phyloP scores from a whole-genome alignment of 2,113 vertebrate genomes.

The Psammodynastes pulverulentus region DNA sequence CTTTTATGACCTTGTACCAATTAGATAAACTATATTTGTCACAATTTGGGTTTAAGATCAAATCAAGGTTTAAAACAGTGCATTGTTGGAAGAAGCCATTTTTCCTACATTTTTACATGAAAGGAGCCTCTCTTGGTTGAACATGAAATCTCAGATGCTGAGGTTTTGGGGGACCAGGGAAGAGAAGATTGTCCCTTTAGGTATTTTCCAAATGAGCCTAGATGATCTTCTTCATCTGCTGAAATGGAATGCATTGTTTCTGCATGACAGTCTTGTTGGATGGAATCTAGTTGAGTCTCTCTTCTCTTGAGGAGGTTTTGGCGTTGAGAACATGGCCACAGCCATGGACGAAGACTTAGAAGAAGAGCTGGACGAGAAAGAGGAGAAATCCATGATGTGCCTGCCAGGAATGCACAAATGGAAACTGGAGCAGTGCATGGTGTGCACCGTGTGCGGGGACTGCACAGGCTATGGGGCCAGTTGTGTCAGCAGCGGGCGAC shows the following conservation, averaged over 20 bases:
- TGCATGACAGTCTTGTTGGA: neutral
- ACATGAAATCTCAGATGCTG: neutral
- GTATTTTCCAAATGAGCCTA: neutral
- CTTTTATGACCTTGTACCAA: neutral
- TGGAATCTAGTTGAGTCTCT: neutral
- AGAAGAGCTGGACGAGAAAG: constrained; percentile 95
- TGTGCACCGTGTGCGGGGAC: constrained; percentile 97
- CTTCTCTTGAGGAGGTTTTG: constrained; percentile 77
- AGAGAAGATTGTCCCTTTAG: neutral
- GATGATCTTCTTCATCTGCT: neutral
- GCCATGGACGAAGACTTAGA: constrained; percentile 99
- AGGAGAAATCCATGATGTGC: constrained; percentile 99
- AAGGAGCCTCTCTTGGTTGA: no score
- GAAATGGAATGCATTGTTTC: neutral
- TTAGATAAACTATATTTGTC: neutral
- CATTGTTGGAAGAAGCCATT: neutral
- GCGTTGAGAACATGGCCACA: constrained; percentile 97
- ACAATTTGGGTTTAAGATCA: neutral
- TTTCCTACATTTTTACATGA: neutral
- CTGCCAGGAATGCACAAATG: constrained; percentile 98
- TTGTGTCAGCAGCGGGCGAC: constrained; percentile 96
- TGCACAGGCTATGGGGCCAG: constrained; percentile 97
- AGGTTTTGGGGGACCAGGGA: neutral
- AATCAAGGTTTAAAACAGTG: neutral
- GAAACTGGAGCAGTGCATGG: constrained; percentile 99